Evolutionary conservation across 2,888 invertebrate species (phyloP), one percentile per base, ranked within the genome.

Genomic region (Polydrusus pterygomalis): DNA sequence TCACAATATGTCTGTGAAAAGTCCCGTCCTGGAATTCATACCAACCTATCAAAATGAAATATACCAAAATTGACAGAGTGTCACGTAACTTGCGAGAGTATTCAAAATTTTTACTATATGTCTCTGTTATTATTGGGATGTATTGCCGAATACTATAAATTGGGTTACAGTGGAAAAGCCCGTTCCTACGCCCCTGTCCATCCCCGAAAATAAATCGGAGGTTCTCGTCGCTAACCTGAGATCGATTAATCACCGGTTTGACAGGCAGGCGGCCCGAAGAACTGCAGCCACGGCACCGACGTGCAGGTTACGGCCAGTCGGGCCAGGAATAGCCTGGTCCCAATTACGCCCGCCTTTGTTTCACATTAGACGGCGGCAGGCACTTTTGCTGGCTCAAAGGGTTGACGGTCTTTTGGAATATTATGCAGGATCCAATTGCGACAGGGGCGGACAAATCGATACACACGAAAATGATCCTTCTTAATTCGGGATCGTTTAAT

Each of bases 221-320:
- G 43, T 43, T 45, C 43, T 40, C 34, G 72, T 54, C 45, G 60
- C 70, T 49, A 70, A 69, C 70, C 51, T 71, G 68, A 71, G 68
- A 63, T 71, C 67, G 63, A 75, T 75, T 75, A 75, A 75, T 75
- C 75, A 75, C 71, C 62, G 17, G 54, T 75, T 75, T 75, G 71
- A 71, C 71, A 71, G 70, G 68, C 34, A 47, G 51, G 8, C 51
- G 8, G 71, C 63, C 60, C 70, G 71, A 75, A 70, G 71, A 75
- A 71, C 68, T 75, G 47, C 69, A 58, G 69, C 58, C 40, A 51
- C 18, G 49, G 60, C 71, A 75, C 58, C 43, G 68, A 65, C 67
- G 67, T 71, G 38, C 34, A 40, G 58, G 56, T 40, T 40, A 30
- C 34, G 34, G 34, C 34, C 34, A 34, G 34, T 34, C 34, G 34